Conservation (phyloP, 37 sponge, comb jelly and placozoan species). For the Cliona cf. orientalis region DNA sequence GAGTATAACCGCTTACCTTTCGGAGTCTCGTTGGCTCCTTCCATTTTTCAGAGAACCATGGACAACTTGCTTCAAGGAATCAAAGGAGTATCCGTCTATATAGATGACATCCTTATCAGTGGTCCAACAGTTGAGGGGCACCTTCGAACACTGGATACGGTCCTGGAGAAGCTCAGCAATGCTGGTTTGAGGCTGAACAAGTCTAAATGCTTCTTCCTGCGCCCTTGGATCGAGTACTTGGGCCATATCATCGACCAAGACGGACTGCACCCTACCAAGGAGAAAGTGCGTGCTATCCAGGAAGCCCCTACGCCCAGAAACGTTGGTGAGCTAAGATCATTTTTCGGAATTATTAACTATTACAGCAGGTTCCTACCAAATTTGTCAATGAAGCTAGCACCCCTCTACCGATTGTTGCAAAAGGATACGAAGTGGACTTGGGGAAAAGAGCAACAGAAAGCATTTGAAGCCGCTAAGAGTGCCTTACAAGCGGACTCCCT, state of each 20-base stretch:
- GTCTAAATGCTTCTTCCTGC: conserved; percentile 14
- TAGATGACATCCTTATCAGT: conserved; percentile 20
- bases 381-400: conserved; percentile 9
- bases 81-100: conserved; percentile 16
- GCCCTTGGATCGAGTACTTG: background rate
- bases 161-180: background rate
- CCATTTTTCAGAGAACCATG: conserved; percentile 40
- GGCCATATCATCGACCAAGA: conserved; percentile 18
- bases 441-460: conserved; percentile 5
- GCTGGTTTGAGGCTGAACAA: conserved; percentile 21
- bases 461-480: conserved; percentile 18
- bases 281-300: conserved; percentile 18
- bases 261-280: conserved; percentile 14
- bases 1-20: conserved; percentile 23
- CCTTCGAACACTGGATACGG: background rate
- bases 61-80: conserved; percentile 41
- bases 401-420: conserved; percentile 11
- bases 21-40: conserved; percentile 48
- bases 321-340: conserved; percentile 19
- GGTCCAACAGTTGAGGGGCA: conserved; percentile 8
- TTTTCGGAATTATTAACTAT: conserved; percentile 36
- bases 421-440: conserved; percentile 21
- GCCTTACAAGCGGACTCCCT: conserved; percentile 2
- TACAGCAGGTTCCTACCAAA: conserved; percentile 17
- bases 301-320: conserved; percentile 28